Conservation (phyloP, 1,140 invertebrate genomes). For the Lucilia sericata region DNA sequence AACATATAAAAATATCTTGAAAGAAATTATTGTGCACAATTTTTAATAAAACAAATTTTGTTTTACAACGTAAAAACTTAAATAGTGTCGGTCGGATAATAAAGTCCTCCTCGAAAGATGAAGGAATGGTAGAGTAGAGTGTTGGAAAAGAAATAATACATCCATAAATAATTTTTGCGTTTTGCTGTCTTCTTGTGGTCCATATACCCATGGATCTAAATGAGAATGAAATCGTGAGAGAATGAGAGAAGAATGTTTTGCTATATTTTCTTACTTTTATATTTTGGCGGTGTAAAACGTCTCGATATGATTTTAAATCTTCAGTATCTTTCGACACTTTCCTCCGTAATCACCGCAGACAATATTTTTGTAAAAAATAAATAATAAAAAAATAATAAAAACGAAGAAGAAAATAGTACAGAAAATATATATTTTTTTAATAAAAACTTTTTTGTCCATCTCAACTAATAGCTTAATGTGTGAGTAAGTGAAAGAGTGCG, state of each 20-base stretch:
- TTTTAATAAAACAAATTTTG: too few relatives aligned
- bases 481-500: not conserved
- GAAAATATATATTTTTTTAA: not conserved
- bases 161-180: constrained; percentile 2
- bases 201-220: not conserved
- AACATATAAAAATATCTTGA: not conserved
- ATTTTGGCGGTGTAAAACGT: constrained; percentile 31
- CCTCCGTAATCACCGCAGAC: constrained; percentile 43
- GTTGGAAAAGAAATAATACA: not conserved
- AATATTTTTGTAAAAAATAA: not conserved
- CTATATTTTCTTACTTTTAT: constrained; percentile 11
- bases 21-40: not conserved
- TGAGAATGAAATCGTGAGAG: not conserved
- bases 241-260: not conserved
- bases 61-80: too few relatives aligned
- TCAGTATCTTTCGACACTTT: constrained; percentile 47
- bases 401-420: not conserved
- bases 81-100: too few relatives aligned
- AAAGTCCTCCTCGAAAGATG: too few relatives aligned
- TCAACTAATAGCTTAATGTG: not conserved
- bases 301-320: constrained; percentile 22
- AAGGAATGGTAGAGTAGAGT: too few relatives aligned
- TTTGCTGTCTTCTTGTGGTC: not conserved
- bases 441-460: not conserved
- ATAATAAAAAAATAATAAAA: not conserved